Base-by-base conservation (phyloP, 1,140 invertebrate species). In the Venustaconcha ellipsiformis region DNA sequence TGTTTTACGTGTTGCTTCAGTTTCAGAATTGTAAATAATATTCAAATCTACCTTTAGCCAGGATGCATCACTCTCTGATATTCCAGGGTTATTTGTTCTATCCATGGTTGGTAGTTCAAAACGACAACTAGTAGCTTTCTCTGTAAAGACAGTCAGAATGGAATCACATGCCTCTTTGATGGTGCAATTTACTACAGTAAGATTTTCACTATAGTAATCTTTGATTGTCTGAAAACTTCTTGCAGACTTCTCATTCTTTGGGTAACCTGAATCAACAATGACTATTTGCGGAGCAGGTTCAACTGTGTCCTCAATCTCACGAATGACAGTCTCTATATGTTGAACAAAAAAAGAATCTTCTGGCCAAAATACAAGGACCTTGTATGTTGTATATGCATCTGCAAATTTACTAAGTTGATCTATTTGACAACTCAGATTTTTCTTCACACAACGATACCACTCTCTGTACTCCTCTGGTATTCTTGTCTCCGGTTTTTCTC, bases 31-130 rank as follows among this genome's bases (percentile, higher is more conserved):
- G 58, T 78, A 85, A 4, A 85, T 58, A 4, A 85, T 74, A 17
- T 83, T 79, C 37, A 83, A 67, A 58, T 83, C 78, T 70, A 83
- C 80, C 5, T 57, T 75, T n/a, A 85, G 56, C 80, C 79, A 82
- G 23, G 73, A 67, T 64, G 74, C 78, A 11, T 82, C 74, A 48
- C 74, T 67, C 26, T 79, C 67, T 2, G 67, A 59, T 30, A 85
- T 72, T 8, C 55, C 56, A 8, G 66, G 60, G 48, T 67, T 65
- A 15, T 30, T 30, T 4, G n/a, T 57, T 2, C 66, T 66, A 18
- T 80, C 74, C 58, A 48, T 60, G 26, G 73, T 76, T 5, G 80
- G 80, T 1, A 81, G 66, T 11, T 23, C 57, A 64, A 67, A 78
- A 48, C 37, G 37, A 6, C 37, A 48, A 48, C 37, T 48, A 48